Evolutionary conservation across 2,888 invertebrate genomes (phyloP).

Genomic region (Rotaria sp.): DNA sequence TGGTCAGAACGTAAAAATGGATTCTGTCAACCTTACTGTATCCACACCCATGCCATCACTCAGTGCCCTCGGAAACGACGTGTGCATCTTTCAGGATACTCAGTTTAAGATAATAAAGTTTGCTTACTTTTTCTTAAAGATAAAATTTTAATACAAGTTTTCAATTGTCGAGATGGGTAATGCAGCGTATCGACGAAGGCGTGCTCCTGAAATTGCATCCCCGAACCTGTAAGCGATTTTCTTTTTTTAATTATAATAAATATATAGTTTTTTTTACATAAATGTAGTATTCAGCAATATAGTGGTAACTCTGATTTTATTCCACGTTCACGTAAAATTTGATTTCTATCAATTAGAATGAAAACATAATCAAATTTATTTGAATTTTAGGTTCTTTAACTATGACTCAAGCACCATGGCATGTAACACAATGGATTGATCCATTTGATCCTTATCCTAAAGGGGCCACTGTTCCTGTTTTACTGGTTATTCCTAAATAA

Average conservation of each 20-base stretch:
- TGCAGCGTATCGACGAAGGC: not conserved
- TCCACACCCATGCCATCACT: no score
- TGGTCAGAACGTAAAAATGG: no score
- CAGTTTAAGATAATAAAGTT: not conserved
- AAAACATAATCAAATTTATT: not conserved
- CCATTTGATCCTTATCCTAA: not conserved
- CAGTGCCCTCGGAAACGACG: no score
- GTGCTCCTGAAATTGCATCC: not conserved
- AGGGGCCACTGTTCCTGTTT: not conserved
- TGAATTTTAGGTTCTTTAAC: not conserved
- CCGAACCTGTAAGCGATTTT: not conserved
- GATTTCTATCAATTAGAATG: not conserved
- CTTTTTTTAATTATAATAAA: not conserved
- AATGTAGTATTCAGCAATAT: not conserved
- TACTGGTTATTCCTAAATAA: not conserved
- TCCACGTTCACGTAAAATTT: not conserved
- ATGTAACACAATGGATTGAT: slow-evolving; percentile 5
- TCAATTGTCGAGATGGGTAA: not conserved
- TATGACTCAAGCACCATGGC: not conserved
- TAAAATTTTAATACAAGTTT: not conserved
- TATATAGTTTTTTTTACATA: not conserved
- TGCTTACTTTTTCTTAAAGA: not conserved
- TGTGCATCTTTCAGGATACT: no score
- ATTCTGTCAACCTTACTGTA: no score
- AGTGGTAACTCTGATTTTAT: not conserved